Base-by-base conservation (phyloP, 2,888 invertebrate genomes). In the Horisme vitalbata region DNA sequence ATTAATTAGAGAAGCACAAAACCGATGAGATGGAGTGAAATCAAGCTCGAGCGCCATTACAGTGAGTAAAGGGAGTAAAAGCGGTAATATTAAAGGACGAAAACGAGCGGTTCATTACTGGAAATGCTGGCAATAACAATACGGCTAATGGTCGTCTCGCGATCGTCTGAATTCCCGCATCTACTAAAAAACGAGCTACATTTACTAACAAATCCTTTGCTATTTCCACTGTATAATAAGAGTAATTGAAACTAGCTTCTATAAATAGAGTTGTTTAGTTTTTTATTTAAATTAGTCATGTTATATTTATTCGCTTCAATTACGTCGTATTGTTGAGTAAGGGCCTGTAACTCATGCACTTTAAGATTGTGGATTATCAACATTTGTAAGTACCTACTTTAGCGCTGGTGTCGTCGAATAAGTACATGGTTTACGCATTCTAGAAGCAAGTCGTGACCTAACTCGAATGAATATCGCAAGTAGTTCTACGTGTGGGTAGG, bases 51-150 rank as follows among this genome's bases (percentile, higher is more conserved):
- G 70, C 59, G 70, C 74, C 68, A 77, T 80, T 73, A 79, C 65
- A 65, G 70, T 72, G 77, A 79, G 77, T 76, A 77, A 77, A 79
- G 76, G 68, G 78, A 79, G 72, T 68, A 61, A 72, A 79, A 83
- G 74, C 80, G 77, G 81, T 68, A 68, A 81, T 84, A 84, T 83
- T 83, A 82, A 78, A 80, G 79, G 75, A 82, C 79, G 85, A 81
- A 81, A 87, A 87, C 83, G 87, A 83, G 79, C 83, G 77, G 71
- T 85, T 87, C 84, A 88, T 89, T 87, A 86, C 86, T 70, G 74
- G 63, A 69, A 84, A 84, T 82, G 80, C 76, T 68, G 79, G 83
- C 75, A 83, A 88, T 89, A 89, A 88, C 88, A 89, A 88, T 88
- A 85, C 81, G 71, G 76, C 77, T 87, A 89, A 89, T 85, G 82